Conservation (phyloP, 2,888 invertebrate genomes). For the Metalampra italica region DNA sequence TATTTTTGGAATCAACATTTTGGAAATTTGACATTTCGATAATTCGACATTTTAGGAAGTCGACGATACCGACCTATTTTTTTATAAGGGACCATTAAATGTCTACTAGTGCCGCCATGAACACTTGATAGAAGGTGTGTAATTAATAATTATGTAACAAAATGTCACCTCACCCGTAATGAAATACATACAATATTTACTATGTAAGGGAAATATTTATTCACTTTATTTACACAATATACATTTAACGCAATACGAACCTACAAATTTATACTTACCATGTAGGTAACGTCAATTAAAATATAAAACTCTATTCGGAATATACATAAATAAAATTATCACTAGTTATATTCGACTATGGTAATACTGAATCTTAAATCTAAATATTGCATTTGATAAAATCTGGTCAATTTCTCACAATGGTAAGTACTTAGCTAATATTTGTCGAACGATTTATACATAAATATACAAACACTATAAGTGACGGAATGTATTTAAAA, state of each 20-base stretch:
- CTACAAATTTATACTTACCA: slow-evolving; percentile 20
- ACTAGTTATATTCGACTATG: slow-evolving; percentile 65
- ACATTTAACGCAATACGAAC: slow-evolving; percentile 30
- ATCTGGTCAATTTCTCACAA: slow-evolving; percentile 69
- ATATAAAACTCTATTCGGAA: slow-evolving; percentile 62
- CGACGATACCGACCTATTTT: too few relatives aligned
- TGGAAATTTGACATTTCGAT: too few relatives aligned
- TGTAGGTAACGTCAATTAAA: slow-evolving; percentile 27
- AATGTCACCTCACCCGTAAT: neutral
- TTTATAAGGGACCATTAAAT: too few relatives aligned
- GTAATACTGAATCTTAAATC: slow-evolving; percentile 73
- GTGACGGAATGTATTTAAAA: slow-evolving; percentile 54
- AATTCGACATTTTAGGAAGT: too few relatives aligned
- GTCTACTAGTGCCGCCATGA: too few relatives aligned
- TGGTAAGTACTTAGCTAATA: slow-evolving; percentile 52
- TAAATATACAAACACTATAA: slow-evolving; percentile 55
- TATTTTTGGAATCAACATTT: too few relatives aligned
- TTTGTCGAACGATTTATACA: slow-evolving; percentile 56
- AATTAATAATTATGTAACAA: neutral
- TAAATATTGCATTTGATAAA: slow-evolving; percentile 78
- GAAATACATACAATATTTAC: too few relatives aligned
- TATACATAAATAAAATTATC: slow-evolving; percentile 67
- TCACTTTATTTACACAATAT: slow-evolving; percentile 55
- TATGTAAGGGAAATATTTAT: too few relatives aligned
- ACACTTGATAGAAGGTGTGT: too few relatives aligned